Base-by-base conservation (phyloP, 2,797 vertebrate genomes). In the Chelonia mydas region DNA sequence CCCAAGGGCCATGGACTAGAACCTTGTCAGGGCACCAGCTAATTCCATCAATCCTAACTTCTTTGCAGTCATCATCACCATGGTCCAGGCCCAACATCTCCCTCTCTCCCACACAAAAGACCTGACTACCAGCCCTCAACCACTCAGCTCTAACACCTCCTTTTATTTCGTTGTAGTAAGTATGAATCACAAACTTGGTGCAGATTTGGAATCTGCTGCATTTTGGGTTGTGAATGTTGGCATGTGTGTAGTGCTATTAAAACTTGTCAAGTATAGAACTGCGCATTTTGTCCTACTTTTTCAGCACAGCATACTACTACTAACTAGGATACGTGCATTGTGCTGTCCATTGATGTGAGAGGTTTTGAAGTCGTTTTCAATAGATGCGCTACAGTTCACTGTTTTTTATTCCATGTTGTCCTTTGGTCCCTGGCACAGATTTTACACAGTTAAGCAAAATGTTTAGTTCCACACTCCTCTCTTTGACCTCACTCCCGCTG, bases 81-180 rank as follows among this genome's bases (percentile, higher is more conserved):
- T 13, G 15, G n/a, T 28, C 15, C 65, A 85, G 7, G 28, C 57
- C 19, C 25, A 80, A 91, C 77, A 16, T 33, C 13, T 50, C 12
- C 1, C 83, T 79, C 3, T 91, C 6, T 80, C 27, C 7, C 41
- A 87, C 45, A 51, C n/a, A 93, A 83, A 82, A 45, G 13, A 47
- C 28, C 47, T 49, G 74, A 45, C 41, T 47, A 77, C 13, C 74
- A 77, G 11, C 25, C 11, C 47, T 47, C 90, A 86, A 7, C 3
- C 1, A 31, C 55, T 91, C 5, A 51, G 37, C 87, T 94, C 59
- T 21, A 92, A 6, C 17, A 57, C n/a, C 76, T 0, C 31, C 50
- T 90, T 89, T 91, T 2, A 47, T 93, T 93, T 95, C 54, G 6
- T 21, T 93, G 7, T 3, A 57, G 3, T 68, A 21, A 93, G 4